Conservation (phyloP, 2,797 vertebrate species). For the Oryzias dopingdopingensis region DNA sequence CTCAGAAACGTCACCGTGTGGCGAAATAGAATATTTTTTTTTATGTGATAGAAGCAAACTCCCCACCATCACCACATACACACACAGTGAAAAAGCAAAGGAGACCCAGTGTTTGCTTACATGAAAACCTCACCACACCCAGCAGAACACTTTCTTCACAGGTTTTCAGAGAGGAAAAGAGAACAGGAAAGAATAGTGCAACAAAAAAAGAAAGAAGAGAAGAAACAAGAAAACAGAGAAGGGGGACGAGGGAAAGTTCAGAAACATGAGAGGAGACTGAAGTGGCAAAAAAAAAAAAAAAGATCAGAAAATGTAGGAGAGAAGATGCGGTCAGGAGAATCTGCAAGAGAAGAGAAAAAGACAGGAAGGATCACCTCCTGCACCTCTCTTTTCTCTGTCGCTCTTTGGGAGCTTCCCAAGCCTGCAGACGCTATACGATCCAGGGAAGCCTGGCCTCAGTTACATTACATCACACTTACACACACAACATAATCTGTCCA, state of each 20-base stretch:
- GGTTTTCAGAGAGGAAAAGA: slow-evolving; percentile 14
- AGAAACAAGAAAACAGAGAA: background rate
- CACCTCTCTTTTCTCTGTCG: slow-evolving; percentile 17
- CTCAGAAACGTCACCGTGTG: slow-evolving; percentile 59
- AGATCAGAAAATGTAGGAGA: slow-evolving; percentile 5
- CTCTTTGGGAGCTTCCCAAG: slow-evolving; percentile 38
- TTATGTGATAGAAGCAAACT: slow-evolving; percentile 50
- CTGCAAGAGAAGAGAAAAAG: background rate
- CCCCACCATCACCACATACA: slow-evolving; percentile 17
- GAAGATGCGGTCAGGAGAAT: background rate
- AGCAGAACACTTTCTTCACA: slow-evolving; percentile 21
- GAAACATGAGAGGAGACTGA: background rate
- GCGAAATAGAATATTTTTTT: slow-evolving; percentile 68
- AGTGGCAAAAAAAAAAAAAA: background rate
- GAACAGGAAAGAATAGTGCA: background rate
- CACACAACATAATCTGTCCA: slow-evolving; percentile 53
- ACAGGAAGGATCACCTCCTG: slow-evolving; percentile 17
- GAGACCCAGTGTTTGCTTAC: slow-evolving; percentile 33
- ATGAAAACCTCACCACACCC: slow-evolving; percentile 45
- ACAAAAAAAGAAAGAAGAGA: background rate
- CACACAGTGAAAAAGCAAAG: slow-evolving; percentile 11
- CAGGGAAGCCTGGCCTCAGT: slow-evolving; percentile 56
- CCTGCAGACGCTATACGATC: slow-evolving; percentile 46
- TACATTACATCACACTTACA: slow-evolving; percentile 49
- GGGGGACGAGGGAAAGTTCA: background rate